A percentile compares a stretch with the other conserved stretches of the same genome.
phyloP scores from a whole-genome alignment of 2,797 vertebrate genomes.

The Urophycis tenuis region DNA sequence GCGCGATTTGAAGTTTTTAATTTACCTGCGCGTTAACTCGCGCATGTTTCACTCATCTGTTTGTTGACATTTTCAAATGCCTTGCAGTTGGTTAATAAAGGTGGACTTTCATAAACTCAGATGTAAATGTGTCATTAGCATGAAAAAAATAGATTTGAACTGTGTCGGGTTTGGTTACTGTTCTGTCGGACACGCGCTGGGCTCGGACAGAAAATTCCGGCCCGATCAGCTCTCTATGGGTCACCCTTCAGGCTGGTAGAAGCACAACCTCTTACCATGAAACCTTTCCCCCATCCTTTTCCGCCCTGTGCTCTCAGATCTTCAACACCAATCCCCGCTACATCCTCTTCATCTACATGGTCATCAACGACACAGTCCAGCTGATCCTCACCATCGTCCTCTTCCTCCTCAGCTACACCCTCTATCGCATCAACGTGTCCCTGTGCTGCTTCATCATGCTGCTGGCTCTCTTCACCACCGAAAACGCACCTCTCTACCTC shows the following conservation, averaged over 20 bases:
- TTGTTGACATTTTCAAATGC: too few species aligned
- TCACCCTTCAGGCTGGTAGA: background rate
- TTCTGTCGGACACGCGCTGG: too few species aligned
- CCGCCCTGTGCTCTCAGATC: constrained; percentile 28
- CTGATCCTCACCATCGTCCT: constrained; percentile 48
- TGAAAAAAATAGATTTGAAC: too few species aligned
- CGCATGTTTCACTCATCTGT: too few species aligned
- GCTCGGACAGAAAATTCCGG: too few species aligned
- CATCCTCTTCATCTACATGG: constrained; percentile 68
- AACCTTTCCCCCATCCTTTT: background rate
- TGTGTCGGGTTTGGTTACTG: too few species aligned
- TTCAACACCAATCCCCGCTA: constrained; percentile 64
- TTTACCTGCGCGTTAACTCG: too few species aligned
- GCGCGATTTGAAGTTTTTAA: too few species aligned
- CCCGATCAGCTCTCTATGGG: too few species aligned
- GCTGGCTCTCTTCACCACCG: constrained; percentile 44
- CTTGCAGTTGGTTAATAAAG: too few species aligned
- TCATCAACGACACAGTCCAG: constrained; percentile 69
- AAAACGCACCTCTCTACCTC: constrained; percentile 69
- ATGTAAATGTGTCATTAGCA: too few species aligned
- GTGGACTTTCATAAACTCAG: too few species aligned
- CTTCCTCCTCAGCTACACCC: constrained; percentile 54
- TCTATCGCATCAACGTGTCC: constrained; percentile 50
- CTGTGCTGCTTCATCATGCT: constrained; percentile 56
- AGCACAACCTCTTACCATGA: background rate